These are phyloP conservation scores for Netelia virgata DNA, from an alignment of 2,888 invertebrate genomes.

Conservation along the genomic window DNA sequence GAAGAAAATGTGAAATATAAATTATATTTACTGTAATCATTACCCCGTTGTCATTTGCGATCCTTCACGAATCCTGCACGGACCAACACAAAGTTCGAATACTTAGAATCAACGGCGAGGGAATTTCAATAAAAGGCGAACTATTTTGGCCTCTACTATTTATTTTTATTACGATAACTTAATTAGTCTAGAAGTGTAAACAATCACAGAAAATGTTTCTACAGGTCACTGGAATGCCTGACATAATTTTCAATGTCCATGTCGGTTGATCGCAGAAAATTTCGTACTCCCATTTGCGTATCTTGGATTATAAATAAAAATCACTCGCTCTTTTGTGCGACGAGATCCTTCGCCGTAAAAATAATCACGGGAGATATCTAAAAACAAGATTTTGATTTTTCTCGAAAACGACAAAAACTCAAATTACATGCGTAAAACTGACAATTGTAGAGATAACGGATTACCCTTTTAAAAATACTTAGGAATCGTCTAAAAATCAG, in stretches of 20 bases:
- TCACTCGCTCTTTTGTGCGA: constrained; percentile 70
- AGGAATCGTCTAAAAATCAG: neutral
- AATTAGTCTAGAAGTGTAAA: constrained; percentile 79
- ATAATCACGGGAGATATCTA: constrained; percentile 14
- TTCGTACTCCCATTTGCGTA: constrained; percentile 24
- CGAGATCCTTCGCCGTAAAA: constrained; percentile 63
- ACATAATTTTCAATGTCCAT: constrained; percentile 18
- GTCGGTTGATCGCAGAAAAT: constrained; percentile 23
- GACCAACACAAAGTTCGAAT: neutral
- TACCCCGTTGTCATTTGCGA: neutral
- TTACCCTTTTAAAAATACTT: neutral
- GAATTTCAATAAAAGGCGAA: constrained; percentile 31
- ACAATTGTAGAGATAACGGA: neutral
- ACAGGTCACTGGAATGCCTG: constrained; percentile 52
- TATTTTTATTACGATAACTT: constrained; percentile 82
- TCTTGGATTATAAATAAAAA: constrained; percentile 73
- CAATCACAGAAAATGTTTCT: constrained; percentile 79
- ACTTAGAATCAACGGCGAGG: neutral
- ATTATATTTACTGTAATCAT: constrained; percentile 82
- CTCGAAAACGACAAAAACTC: neutral
- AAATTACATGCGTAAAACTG: neutral
- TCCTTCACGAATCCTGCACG: constrained; percentile 7
- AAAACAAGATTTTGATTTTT: neutral
- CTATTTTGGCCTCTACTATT: constrained; percentile 29
- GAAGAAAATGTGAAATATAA: constrained; percentile 82